Percentiles rank a stretch among this genome's conserved stretches.
Evolutionary conservation across 64 coral and sea anemone genomes (phyloP).

Genomic region (Actinia equina): DNA sequence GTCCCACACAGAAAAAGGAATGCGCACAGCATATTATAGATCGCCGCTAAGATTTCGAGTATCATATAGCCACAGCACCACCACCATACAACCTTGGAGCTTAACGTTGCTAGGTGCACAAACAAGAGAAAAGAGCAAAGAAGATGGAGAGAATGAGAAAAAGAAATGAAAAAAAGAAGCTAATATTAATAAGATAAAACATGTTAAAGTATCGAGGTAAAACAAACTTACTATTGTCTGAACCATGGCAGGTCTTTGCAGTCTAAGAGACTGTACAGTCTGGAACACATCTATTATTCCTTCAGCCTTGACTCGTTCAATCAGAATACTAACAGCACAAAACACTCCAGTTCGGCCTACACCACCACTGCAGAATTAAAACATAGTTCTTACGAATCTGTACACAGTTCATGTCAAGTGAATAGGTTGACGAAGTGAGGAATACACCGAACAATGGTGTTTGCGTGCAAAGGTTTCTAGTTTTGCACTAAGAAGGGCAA

Average conservation of each 20-base stretch:
- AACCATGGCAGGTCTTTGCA: conserved; percentile 94
- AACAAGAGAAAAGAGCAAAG: no score
- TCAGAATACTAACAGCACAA: conserved; percentile 84
- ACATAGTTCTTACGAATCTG: background rate
- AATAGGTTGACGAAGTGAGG: background rate
- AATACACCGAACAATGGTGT: no score
- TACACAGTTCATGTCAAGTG: background rate
- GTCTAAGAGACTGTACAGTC: conserved; percentile 79
- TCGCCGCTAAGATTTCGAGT: no score
- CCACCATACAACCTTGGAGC: no score
- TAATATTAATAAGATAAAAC: background rate
- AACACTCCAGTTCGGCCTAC: conserved; percentile 95
- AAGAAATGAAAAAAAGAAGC: background rate
- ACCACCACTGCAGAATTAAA: conserved; percentile 62
- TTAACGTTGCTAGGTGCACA: background rate
- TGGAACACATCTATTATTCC: conserved; percentile 98
- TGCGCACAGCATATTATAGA: no score
- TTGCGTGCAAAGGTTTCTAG: background rate
- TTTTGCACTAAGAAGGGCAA: background rate
- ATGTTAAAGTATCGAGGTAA: background rate
- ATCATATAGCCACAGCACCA: no score
- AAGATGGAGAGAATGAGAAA: background rate
- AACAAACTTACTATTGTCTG: conserved; percentile 75
- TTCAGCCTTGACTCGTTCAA: conserved; percentile 89
- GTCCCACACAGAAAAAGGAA: no score